Evolutionary conservation across 2,797 vertebrate species (phyloP), one percentile per base, ranked within the genome.

Genomic region (Anabacerthia variegaticeps): DNA sequence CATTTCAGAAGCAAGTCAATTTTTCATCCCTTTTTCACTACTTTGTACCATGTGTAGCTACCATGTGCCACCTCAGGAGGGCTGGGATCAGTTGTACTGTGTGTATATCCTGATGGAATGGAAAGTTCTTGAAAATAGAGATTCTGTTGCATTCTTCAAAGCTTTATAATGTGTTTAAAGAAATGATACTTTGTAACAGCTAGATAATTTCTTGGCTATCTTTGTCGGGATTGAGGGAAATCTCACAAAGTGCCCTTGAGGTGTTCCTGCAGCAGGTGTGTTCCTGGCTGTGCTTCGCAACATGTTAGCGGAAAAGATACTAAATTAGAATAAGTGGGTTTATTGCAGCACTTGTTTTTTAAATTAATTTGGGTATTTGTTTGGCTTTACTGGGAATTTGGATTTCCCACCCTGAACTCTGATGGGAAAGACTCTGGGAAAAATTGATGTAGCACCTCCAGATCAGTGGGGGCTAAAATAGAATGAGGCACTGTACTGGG

Each of bases 281-380:
- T 54, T 95, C 17, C 88, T 66, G 90, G 79, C 20, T 85, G 46
- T 72, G 27, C 56, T 95, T 92, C 91, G 54, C 51, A 83, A 28
- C 12, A 17, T 44, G 32, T 51, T 71, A 67, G 10, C 88, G 89
- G 51, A 77, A 91, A 91, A 68, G 51, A 91, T 94, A 94, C 88
- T 93, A 34, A 37, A 72, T 91, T 92, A 85, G 44, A 93, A 72
- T 92, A 91, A 95, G 61, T 78, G 58, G 6, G 12, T 94, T 86
- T 89, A 82, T 96, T 96, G 73, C 63, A 88, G 48, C 19, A 22
- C 48, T 88, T 85, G 28, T 68, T 92, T 94, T 63, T 73, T 43
- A 73, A 94, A 76, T 88, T 79, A 89, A 41, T 54, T 90, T 88
- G 79, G 51, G 27, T 51, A 85, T 97, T 96, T 95, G 44, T 93